Conservation (phyloP, 1,140 invertebrate genomes). For the Drosophila grimshawi region DNA sequence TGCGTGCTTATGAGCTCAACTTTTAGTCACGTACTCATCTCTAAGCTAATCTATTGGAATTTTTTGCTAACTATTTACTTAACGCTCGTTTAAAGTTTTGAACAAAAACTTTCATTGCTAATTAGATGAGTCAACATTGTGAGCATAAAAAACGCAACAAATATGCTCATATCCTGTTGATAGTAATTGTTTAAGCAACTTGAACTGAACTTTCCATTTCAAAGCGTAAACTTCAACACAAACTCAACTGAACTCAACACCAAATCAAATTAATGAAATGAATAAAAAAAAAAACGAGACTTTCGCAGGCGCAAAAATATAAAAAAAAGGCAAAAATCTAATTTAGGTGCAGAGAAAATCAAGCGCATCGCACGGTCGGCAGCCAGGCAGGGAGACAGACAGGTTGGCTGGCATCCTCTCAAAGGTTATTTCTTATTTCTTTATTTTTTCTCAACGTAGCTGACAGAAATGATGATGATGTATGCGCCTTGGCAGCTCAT, state of each 20-base stretch:
- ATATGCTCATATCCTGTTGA: slow-evolving; percentile 49
- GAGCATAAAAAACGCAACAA: slow-evolving; percentile 23
- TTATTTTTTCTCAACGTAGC: not conserved
- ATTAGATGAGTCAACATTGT: slow-evolving; percentile 41
- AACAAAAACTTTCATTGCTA: slow-evolving; percentile 36
- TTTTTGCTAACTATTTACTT: slow-evolving; percentile 25
- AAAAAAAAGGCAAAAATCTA: slow-evolving; percentile 42
- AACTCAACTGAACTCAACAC: slow-evolving; percentile 10
- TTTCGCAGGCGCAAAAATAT: slow-evolving; percentile 28
- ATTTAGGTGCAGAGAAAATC: slow-evolving; percentile 62
- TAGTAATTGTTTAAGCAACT: slow-evolving; percentile 41
- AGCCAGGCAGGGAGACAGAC: not conserved
- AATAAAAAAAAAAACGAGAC: slow-evolving; percentile 3
- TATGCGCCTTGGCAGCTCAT: slow-evolving; percentile 55
- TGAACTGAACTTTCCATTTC: slow-evolving; percentile 56
- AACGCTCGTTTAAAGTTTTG: slow-evolving; percentile 28
- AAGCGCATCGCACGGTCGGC: slow-evolving; percentile 23
- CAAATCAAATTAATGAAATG: slow-evolving; percentile 46
- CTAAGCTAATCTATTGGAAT: slow-evolving; percentile 18
- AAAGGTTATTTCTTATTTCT: slow-evolving; percentile 13
- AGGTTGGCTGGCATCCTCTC: slow-evolving; percentile 18
- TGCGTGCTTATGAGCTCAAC: slow-evolving; percentile 3
- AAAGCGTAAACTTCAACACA: slow-evolving; percentile 9
- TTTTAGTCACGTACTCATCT: slow-evolving; percentile 4
- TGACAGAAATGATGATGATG: slow-evolving; percentile 59